Conservation (phyloP, 64 coral and sea anemone genomes). For the Platygyra sinensis region DNA sequence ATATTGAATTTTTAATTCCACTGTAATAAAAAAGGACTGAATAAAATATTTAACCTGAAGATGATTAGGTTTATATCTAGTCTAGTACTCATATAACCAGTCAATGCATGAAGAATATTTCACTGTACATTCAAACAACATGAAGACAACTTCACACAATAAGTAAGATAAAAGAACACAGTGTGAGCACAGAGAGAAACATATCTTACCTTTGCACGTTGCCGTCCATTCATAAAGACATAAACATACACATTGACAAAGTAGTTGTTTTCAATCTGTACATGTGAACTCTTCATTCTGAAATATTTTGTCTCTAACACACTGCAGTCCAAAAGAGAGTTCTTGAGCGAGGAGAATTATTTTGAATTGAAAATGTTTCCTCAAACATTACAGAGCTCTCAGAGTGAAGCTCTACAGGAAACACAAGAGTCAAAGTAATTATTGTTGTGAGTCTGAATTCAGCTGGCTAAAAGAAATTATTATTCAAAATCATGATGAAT, state of each 20-base stretch:
- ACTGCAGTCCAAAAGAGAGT: neutral
- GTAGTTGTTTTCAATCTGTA: conserved; percentile 65
- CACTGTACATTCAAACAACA: neutral
- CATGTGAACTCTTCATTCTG: conserved; percentile 31
- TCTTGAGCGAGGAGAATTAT: neutral
- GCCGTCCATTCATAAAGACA: conserved; percentile 56
- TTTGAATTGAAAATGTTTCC: neutral
- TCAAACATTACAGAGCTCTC: conserved; percentile 9
- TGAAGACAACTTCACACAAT: neutral
- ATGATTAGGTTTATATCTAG: too few relatives aligned
- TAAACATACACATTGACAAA: conserved; percentile 73
- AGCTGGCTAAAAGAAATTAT: neutral
- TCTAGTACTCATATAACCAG: neutral
- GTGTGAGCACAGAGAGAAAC: neutral
- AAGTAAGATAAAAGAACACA: neutral
- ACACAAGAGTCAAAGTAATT: neutral
- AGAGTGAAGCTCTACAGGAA: neutral
- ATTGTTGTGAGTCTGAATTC: neutral
- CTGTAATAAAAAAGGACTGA: too few relatives aligned
- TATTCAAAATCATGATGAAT: conserved; percentile 6
- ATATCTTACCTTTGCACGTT: conserved; percentile 17
- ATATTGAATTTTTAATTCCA: too few relatives aligned
- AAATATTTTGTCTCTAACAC: neutral
- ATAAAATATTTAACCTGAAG: too few relatives aligned
- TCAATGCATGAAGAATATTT: neutral